Percentiles rank a stretch among this genome's conserved stretches.
Conservation (phyloP, 1,140 invertebrate species). For the Pseudomyrmex cubaensis region DNA sequence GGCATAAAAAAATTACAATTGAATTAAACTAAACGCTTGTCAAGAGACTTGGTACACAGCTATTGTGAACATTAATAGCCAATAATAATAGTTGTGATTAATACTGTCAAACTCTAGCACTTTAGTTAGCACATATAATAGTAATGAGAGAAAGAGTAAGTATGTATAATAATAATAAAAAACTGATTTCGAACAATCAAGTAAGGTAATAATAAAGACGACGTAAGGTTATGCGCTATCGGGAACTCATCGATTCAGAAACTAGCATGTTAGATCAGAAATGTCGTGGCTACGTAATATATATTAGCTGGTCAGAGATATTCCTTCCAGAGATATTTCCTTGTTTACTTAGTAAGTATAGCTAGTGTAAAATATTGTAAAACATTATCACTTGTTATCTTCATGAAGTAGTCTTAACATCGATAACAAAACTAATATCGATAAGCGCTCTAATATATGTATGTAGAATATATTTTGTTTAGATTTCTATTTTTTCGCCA, state of each 20-base stretch:
- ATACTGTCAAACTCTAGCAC: conserved; percentile 21
- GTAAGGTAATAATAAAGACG: background rate
- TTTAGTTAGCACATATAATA: background rate
- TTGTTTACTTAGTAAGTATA: background rate
- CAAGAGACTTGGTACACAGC: background rate
- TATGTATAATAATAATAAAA: background rate
- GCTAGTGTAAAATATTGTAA: background rate
- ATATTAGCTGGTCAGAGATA: background rate
- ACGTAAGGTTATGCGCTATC: conserved; percentile 5
- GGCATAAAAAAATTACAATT: background rate
- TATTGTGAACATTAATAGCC: conserved; percentile 22
- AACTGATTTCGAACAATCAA: background rate
- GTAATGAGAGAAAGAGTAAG: too few species aligned
- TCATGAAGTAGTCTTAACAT: conserved; percentile 15
- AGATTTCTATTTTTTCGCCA: background rate
- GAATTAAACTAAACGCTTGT: background rate
- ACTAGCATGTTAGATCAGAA: background rate
- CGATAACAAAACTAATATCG: conserved; percentile 7
- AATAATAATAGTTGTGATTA: conserved; percentile 16
- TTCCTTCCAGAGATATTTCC: background rate
- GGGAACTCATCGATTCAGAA: conserved; percentile 11
- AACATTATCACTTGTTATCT: conserved; percentile 16
- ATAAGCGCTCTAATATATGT: background rate
- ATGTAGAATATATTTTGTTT: conserved; percentile 6
- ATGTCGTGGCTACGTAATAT: conserved; percentile 2